phyloP scores from a whole-genome alignment of 2,797 vertebrate species.

The Neosilurus hyrtlii region DNA sequence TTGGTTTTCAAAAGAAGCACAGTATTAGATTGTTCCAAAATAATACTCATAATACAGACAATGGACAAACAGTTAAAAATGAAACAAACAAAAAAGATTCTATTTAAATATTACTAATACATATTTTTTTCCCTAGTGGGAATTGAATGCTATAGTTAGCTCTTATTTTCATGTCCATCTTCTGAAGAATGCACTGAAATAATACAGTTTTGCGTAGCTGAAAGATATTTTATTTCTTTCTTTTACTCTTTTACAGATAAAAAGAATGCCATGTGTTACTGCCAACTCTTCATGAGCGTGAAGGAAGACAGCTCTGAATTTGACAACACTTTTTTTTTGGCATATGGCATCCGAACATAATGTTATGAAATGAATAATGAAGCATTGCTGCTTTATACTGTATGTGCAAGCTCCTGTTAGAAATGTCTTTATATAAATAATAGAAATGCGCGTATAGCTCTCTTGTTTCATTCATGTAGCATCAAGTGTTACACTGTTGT shows the following conservation, averaged over 20 bases:
- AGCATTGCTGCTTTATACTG: conserved; percentile 65
- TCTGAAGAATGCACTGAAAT: conserved; percentile 77
- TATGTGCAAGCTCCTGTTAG: conserved; percentile 78
- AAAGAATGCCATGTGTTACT: conserved; percentile 61
- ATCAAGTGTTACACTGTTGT: conserved; percentile 63
- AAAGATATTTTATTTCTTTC: conserved; percentile 67
- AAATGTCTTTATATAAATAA: conserved; percentile 84
- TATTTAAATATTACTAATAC: conserved; percentile 83
- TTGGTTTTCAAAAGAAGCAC: conserved; percentile 73
- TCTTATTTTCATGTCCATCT: conserved; percentile 68
- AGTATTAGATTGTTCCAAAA: conserved; percentile 81
- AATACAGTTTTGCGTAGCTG: conserved; percentile 73
- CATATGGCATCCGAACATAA: conserved; percentile 70
- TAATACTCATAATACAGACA: conserved; percentile 81
- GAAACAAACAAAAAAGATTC: conserved; percentile 79
- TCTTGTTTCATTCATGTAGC: conserved; percentile 68
- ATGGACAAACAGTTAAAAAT: conserved; percentile 82
- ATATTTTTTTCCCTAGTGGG: conserved; percentile 70
- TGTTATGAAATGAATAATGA: conserved; percentile 72
- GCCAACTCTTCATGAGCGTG: conserved; percentile 65
- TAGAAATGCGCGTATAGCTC: conserved; percentile 77
- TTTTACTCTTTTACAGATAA: conserved; percentile 59
- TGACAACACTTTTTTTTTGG: conserved; percentile 68
- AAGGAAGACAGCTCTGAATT: conserved; percentile 74
- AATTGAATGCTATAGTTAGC: conserved; percentile 66